Conservation (phyloP, 2,888 invertebrate species). For the Noctua janthe region DNA sequence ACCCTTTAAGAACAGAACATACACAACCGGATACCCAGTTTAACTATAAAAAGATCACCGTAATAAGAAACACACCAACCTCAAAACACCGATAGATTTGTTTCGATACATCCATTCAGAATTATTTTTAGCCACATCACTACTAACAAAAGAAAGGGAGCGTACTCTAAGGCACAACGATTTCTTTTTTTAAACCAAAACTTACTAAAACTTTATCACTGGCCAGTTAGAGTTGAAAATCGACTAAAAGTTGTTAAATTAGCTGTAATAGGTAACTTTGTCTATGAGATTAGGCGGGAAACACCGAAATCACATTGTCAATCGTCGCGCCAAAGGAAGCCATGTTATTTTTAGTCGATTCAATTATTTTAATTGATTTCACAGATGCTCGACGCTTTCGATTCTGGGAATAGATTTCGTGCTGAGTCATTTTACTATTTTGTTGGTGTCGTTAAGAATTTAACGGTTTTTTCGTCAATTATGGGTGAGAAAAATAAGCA, state of each 20-base stretch:
- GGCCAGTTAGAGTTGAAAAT: conserved; percentile 60
- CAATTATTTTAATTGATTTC: conserved; percentile 89
- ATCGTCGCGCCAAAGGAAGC: conserved; percentile 82
- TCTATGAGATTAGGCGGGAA: conserved; percentile 76
- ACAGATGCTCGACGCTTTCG: conserved; percentile 77
- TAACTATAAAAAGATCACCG: conserved; percentile 68
- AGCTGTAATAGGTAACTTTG: conserved; percentile 56
- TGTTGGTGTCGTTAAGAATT: conserved; percentile 32
- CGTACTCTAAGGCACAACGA: conserved; percentile 47
- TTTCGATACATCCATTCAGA: conserved; percentile 78
- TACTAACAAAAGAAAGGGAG: conserved; percentile 81
- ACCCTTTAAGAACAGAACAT: conserved; percentile 22
- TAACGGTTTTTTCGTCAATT: conserved; percentile 44
- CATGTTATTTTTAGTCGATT: conserved; percentile 86
- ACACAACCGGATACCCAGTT: conserved; percentile 66
- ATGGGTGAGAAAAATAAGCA: conserved; percentile 19
- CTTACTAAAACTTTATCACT: conserved; percentile 40
- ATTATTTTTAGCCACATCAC: conserved; percentile 83
- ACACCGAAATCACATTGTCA: conserved; percentile 83
- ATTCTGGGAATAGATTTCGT: conserved; percentile 70
- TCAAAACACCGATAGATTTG: conserved; percentile 73
- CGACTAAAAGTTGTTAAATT: conserved; percentile 28
- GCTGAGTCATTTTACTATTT: conserved; percentile 71
- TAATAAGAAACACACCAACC: conserved; percentile 72
- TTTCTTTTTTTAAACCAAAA: conserved; percentile 22